Conservation (phyloP, 2,888 invertebrate species). For the Octodonta nipae region DNA sequence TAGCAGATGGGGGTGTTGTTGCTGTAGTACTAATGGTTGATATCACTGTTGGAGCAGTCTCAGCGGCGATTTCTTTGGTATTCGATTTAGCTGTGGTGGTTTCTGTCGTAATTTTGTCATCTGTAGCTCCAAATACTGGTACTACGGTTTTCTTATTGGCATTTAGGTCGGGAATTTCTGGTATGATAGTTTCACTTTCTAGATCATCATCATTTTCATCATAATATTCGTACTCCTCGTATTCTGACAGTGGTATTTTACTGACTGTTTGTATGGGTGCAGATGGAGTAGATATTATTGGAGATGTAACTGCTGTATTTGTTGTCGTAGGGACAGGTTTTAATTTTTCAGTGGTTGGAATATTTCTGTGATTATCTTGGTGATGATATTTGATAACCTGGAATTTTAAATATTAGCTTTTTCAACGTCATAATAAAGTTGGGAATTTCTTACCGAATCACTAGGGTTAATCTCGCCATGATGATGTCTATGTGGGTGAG, state of each 20-base stretch:
- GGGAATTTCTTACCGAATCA: constrained; percentile 16
- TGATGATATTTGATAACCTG: too few relatives aligned
- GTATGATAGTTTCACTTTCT: constrained; percentile 32
- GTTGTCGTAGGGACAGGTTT: too few relatives aligned
- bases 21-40: constrained; percentile 7
- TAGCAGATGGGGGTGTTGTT: constrained; percentile 4
- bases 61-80: constrained; percentile 6
- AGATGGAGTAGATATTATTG: constrained; percentile 11
- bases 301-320: constrained; percentile 9
- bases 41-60: constrained; percentile 17
- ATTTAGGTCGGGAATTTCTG: constrained; percentile 14
- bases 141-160: constrained; percentile 11
- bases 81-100: constrained; percentile 12
- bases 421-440: too few relatives aligned
- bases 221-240: constrained; percentile 21
- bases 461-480: constrained; percentile 32
- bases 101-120: constrained; percentile 13
- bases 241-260: constrained; percentile 4
- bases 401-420: too few relatives aligned
- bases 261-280: too few relatives aligned
- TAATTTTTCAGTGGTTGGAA: too few relatives aligned
- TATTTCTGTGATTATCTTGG: too few relatives aligned
- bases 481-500: constrained; percentile 38
- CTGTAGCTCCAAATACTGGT: constrained; percentile 10
- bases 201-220: constrained; percentile 35